phyloP scores from a whole-genome alignment of 2,113 vertebrate genomes.

The Argyrosomus japonicus region DNA sequence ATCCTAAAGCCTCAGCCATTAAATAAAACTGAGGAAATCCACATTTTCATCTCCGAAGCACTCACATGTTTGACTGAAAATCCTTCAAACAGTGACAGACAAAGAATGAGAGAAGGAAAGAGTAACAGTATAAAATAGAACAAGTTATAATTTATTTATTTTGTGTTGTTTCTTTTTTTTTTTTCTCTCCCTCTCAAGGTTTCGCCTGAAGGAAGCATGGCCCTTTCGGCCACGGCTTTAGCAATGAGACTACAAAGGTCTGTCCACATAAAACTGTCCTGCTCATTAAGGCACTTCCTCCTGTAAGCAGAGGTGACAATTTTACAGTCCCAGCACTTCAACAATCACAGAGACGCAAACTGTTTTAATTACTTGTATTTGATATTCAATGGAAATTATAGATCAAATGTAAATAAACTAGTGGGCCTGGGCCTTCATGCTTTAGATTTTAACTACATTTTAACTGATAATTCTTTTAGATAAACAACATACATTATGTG shows the following conservation, averaged over 20 bases:
- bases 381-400: slow-evolving; percentile 36
- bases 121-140: slow-evolving; percentile 86
- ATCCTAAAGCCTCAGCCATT: slow-evolving; percentile 81
- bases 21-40: slow-evolving; percentile 86
- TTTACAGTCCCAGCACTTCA: slow-evolving; percentile 89
- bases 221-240: slow-evolving; percentile 78
- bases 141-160: slow-evolving; percentile 74
- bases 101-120: slow-evolving; percentile 67
- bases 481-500: slow-evolving; percentile 12
- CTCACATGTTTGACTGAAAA: slow-evolving; percentile 81
- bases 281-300: slow-evolving; percentile 88
- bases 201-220: slow-evolving; percentile 84
- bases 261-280: slow-evolving; percentile 88
- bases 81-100: slow-evolving; percentile 82
- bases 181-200: slow-evolving; percentile 41
- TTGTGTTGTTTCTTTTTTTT: slow-evolving; percentile 61
- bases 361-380: slow-evolving; percentile 83
- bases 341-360: slow-evolving; percentile 84
- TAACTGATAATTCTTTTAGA: slow-evolving; percentile 30
- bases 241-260: slow-evolving; percentile 87
- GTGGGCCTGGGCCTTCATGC: neutral
- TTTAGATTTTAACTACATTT: slow-evolving; percentile 33
- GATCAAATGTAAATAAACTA: slow-evolving; percentile 23
- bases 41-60: slow-evolving; percentile 77
- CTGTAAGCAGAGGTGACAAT: slow-evolving; percentile 90